phyloP scores from a whole-genome alignment of 2,888 invertebrate species.

The Drosophila atroscutellata region DNA sequence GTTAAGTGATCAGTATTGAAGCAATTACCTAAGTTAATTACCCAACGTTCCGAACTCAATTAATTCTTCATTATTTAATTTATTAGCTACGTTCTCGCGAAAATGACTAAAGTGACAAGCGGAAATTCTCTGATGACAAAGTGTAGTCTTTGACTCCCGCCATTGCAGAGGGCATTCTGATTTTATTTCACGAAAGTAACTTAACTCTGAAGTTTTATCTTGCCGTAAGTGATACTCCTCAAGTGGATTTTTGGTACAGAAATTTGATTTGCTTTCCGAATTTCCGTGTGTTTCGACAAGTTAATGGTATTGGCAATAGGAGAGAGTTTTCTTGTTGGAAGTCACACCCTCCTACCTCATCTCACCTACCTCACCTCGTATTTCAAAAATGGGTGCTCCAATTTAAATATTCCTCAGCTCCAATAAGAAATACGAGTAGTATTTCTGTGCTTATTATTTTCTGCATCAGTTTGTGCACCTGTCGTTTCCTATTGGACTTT shows the following conservation, averaged over 20 bases:
- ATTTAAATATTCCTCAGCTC: background rate
- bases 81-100: conserved; percentile 12
- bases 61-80: conserved; percentile 56
- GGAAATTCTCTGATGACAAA: conserved; percentile 4
- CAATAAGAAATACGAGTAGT: background rate
- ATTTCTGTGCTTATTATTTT: background rate
- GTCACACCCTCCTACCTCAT: background rate
- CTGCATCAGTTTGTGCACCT: conserved; percentile 8
- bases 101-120: conserved; percentile 20
- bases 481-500: conserved; percentile 7
- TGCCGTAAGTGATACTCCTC: background rate
- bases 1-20: conserved; percentile 3
- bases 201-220: background rate
- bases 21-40: conserved; percentile 44
- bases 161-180: background rate
- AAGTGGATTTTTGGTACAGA: background rate
- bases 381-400: background rate
- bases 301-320: background rate
- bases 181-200: background rate
- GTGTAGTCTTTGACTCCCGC: conserved; percentile 4
- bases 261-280: background rate
- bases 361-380: background rate
- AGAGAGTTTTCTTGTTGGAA: background rate
- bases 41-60: conserved; percentile 46
- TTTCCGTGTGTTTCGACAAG: background rate